phyloP scores from a whole-genome alignment of 2,888 invertebrate genomes.

The Sphaeridia pumilis region DNA sequence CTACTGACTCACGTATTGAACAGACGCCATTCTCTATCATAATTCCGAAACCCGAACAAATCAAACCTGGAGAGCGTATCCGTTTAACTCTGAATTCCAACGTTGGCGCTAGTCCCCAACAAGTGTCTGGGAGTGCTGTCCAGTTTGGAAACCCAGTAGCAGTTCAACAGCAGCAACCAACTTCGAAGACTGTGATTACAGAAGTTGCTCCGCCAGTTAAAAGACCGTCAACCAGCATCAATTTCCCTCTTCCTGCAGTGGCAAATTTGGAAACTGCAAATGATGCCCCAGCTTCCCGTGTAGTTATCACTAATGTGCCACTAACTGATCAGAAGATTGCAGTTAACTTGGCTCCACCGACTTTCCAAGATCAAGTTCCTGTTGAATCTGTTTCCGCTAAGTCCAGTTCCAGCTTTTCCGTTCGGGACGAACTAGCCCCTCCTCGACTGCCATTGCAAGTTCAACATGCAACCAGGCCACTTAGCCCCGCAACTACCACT shows the following conservation, averaged over 20 bases:
- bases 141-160: not conserved
- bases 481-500: not conserved
- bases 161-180: no score
- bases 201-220: not conserved
- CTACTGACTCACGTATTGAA: not conserved
- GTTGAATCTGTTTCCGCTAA: not conserved
- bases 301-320: not conserved
- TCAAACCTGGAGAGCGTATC: not conserved
- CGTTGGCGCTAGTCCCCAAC: not conserved
- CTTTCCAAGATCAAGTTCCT: not conserved
- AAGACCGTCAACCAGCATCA: no score
- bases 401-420: not conserved
- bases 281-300: no score
- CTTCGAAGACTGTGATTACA: not conserved
- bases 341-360: not conserved
- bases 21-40: not conserved
- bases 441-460: not conserved
- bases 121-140: not conserved
- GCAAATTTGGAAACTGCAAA: not conserved
- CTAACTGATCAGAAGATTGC: no score
- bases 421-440: not conserved
- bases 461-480: not conserved
- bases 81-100: not conserved
- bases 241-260: not conserved
- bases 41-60: slow-evolving; percentile 1